A percentile compares a stretch with the other conserved stretches of the same genome.
phyloP scores from a whole-genome alignment of 2,888 invertebrate species.

The Athripsodes cinereus region DNA sequence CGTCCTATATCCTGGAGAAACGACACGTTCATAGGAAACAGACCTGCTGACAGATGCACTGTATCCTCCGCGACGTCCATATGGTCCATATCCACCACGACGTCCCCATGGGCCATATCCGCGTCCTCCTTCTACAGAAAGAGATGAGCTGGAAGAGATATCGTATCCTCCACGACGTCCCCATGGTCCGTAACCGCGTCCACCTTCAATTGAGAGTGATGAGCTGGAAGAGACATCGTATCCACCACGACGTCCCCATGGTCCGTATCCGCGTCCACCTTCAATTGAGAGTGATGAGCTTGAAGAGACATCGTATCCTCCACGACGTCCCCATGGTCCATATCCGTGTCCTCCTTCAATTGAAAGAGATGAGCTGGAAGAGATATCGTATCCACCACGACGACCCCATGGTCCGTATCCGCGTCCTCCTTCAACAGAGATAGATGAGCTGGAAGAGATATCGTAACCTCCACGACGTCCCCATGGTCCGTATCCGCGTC shows the following conservation, averaged over 20 bases:
- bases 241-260: background rate
- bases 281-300: too few relatives aligned
- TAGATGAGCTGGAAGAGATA: background rate
- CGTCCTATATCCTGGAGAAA: too few relatives aligned
- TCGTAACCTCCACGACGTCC: too few relatives aligned
- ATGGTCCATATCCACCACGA: constrained; percentile 3
- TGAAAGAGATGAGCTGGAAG: constrained; percentile 2
- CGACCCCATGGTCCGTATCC: constrained; percentile 8
- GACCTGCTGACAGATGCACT: too few relatives aligned
- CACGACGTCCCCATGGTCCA: constrained; percentile 1
- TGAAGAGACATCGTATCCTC: too few relatives aligned
- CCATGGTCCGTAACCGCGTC: background rate
- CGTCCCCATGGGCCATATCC: constrained; percentile 5
- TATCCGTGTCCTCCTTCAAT: constrained; percentile 12
- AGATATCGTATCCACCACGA: background rate
- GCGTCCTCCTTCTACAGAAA: constrained; percentile 2
- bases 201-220: background rate
- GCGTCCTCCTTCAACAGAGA: background rate
- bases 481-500: too few relatives aligned
- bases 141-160: background rate
- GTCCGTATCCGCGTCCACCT: constrained; percentile 3
- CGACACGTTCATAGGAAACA: too few relatives aligned
- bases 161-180: background rate
- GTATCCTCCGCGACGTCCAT: too few relatives aligned
- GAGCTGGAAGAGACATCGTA: too few relatives aligned